phyloP scores from a whole-genome alignment of 2,113 vertebrate genomes.

The Gymnarchus niloticus region DNA sequence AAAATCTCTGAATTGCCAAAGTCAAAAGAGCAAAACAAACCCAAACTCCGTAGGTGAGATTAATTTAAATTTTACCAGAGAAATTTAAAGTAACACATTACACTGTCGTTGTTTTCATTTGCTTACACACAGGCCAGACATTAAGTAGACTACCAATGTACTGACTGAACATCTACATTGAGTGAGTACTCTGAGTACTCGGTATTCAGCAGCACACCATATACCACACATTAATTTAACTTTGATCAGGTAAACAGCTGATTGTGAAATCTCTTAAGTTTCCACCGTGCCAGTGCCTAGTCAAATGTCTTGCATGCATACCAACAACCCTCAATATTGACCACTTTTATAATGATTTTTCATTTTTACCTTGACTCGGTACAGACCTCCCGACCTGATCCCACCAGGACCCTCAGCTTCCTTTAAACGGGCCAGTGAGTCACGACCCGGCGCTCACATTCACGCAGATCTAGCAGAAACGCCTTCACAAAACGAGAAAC shows the following conservation, averaged over 20 bases:
- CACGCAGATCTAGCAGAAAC: not conserved
- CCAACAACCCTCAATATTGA: too few species aligned
- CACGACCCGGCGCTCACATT: not conserved
- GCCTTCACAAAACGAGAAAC: not conserved
- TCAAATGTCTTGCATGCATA: too few species aligned
- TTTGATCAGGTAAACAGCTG: too few species aligned
- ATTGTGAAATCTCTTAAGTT: too few species aligned
- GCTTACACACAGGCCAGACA: not conserved
- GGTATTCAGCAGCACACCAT: not conserved
- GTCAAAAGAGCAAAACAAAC: not conserved
- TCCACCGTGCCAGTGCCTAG: too few species aligned
- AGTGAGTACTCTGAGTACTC: not conserved
- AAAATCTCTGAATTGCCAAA: not conserved
- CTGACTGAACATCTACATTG: too few species aligned
- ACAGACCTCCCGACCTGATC: not conserved
- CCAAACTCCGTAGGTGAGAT: not conserved
- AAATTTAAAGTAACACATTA: too few species aligned
- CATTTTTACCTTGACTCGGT: conserved; percentile 3
- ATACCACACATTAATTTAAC: not conserved
- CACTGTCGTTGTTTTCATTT: not conserved
- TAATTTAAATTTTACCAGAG: too few species aligned
- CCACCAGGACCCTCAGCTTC: not conserved
- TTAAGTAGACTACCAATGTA: not conserved
- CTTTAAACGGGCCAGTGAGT: not conserved
- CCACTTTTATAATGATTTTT: too few species aligned